phyloP scores from a whole-genome alignment of 2,113 vertebrate genomes.

The Rafetus swinhoei region DNA sequence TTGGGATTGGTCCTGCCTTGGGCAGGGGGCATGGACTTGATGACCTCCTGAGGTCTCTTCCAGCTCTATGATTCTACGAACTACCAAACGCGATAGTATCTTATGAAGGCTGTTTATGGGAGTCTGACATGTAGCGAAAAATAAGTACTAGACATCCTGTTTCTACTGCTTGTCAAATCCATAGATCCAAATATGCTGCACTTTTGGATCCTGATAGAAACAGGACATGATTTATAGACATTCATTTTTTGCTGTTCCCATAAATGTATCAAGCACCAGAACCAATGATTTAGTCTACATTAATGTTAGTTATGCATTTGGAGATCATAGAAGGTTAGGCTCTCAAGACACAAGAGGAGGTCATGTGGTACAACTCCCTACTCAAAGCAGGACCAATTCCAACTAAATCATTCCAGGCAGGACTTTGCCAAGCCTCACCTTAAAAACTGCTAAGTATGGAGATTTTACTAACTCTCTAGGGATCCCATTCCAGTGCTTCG shows the following conservation, averaged over 20 bases:
- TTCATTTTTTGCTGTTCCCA: background rate
- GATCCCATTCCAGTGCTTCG: too few relatives aligned
- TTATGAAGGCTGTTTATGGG: background rate
- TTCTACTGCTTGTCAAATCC: background rate
- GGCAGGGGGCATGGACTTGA: too few relatives aligned
- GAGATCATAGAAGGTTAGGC: background rate
- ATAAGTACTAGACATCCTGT: background rate
- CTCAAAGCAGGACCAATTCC: too few relatives aligned
- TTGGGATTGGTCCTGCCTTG: too few relatives aligned
- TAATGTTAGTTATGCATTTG: background rate
- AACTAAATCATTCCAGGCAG: too few relatives aligned
- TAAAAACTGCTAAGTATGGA: too few relatives aligned
- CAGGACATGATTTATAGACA: background rate
- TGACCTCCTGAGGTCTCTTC: too few relatives aligned
- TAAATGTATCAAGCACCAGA: background rate
- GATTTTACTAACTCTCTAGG: too few relatives aligned
- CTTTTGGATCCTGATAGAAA: background rate
- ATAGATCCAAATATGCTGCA: background rate
- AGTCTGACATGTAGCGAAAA: background rate
- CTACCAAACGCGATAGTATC: background rate
- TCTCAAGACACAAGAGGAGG: too few relatives aligned
- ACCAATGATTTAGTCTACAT: background rate
- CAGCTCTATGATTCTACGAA: background rate
- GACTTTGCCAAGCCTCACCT: too few relatives aligned
- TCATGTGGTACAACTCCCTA: too few relatives aligned